These are phyloP conservation scores for Mugil cephalus DNA, from an alignment of 2,113 vertebrate species.

Conservation along the genomic window DNA sequence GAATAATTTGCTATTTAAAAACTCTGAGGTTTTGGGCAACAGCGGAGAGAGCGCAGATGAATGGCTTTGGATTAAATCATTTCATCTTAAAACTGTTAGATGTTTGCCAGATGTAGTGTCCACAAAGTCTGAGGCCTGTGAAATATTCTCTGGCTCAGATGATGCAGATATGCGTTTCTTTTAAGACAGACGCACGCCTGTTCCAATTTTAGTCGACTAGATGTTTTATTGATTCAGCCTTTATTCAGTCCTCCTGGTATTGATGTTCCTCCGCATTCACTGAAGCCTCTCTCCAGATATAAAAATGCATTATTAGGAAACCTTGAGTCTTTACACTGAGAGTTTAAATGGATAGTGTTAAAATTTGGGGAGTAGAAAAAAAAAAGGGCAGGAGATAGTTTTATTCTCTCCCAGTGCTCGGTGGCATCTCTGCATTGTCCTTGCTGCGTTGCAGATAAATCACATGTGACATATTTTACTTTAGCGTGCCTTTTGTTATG, in stretches of 20 bases:
- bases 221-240: slow-evolving; percentile 80
- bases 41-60: slow-evolving; percentile 47
- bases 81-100: slow-evolving; percentile 68
- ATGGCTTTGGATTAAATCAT: slow-evolving; percentile 59
- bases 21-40: slow-evolving; percentile 73
- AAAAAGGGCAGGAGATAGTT: slow-evolving; percentile 24
- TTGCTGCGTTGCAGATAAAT: slow-evolving; percentile 70
- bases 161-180: slow-evolving; percentile 65
- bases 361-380: slow-evolving; percentile 1
- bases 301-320: slow-evolving; percentile 65
- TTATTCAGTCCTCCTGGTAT: slow-evolving; percentile 72
- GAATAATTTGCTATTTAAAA: slow-evolving; percentile 82
- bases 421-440: slow-evolving; percentile 61
- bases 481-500: slow-evolving; percentile 35
- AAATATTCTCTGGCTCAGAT: slow-evolving; percentile 65
- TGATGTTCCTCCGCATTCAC: slow-evolving; percentile 60
- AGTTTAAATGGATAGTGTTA: slow-evolving; percentile 25
- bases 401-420: slow-evolving; percentile 19
- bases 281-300: slow-evolving; percentile 57
- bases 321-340: slow-evolving; percentile 48
- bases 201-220: slow-evolving; percentile 76
- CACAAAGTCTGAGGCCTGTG: slow-evolving; percentile 44
- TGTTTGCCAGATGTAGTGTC: slow-evolving; percentile 67
- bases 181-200: slow-evolving; percentile 66
- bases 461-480: slow-evolving; percentile 57